Base-by-base conservation (phyloP, 2,113 vertebrate species). In the Alligator sinensis region DNA sequence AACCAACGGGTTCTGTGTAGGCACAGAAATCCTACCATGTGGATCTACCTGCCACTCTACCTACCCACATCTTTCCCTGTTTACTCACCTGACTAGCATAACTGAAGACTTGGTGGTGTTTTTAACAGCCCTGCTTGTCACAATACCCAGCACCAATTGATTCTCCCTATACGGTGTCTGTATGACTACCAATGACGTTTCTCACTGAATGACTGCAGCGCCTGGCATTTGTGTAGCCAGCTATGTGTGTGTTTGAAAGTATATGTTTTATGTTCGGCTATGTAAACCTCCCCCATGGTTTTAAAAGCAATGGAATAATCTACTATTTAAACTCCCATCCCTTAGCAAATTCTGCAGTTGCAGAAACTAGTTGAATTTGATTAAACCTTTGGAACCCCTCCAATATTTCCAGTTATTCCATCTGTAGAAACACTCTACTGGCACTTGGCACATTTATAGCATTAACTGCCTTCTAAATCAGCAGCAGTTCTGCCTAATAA, bases 321-420 rank as follows among this genome's bases (percentile, higher is more conserved):
- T 96, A 96, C 96, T 94, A 95, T 89, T 94, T 70, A 95, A 94
- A 96, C 88, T 80, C 0, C 0, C 74, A 80, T 16, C 80, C 96
- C 94, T 90, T 25, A 60, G 96, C 97, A 96, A 92, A 97, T 94
- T 94, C 92, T 94, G 94, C 94, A 93, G 94, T 95, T 92, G 0
- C 19, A 54, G 77, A 14, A 18, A 15, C 66, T 87, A 94, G 97
- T 93, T 97, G 96, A 96, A 97, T 97, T 96, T 97, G 97, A 97
- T 97, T 97, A 97, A 97, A 96, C 92, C 92, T 95, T 96, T 97
- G 97, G 96, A 97, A 87, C 25, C 89, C 81, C 80, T 97, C 97
- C 97, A 97, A 97, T 96, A 97, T 97, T 97, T 96, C 95, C 96
- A 97, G 97, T 97, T 97, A 97, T 97, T 97, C 97, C 97, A 97